phyloP scores from a whole-genome alignment of 2,888 invertebrate genomes.

The Chloroclysta siterata region DNA sequence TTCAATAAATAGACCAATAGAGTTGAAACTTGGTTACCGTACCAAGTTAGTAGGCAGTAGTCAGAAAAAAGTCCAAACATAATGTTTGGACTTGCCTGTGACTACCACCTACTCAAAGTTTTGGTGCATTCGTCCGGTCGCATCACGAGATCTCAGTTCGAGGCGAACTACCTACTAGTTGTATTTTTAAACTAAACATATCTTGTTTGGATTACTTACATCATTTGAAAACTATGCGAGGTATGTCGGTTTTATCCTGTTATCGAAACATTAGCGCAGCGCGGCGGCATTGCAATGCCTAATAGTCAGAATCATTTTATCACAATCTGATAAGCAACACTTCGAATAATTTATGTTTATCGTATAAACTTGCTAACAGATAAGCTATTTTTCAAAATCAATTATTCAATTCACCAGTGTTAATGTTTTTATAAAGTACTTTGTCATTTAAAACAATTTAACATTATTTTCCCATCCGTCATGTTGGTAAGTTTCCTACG shows the following conservation, averaged over 20 bases:
- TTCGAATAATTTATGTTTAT: slow-evolving; percentile 5
- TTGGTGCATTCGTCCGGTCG: no score
- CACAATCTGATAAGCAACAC: slow-evolving; percentile 16
- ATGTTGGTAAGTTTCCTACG: background rate
- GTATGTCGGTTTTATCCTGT: background rate
- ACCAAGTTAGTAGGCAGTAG: no score
- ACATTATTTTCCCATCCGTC: background rate
- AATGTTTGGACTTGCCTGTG: no score
- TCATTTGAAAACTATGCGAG: slow-evolving; percentile 3
- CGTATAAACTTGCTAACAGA: background rate
- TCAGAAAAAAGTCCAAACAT: no score
- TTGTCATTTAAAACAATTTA: background rate
- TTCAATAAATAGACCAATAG: no score
- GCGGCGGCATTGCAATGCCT: background rate
- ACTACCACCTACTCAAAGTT: no score
- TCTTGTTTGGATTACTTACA: background rate
- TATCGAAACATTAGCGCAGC: background rate
- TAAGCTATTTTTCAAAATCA: slow-evolving; percentile 1
- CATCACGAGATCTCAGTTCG: no score
- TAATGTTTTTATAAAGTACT: background rate
- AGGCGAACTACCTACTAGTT: no score
- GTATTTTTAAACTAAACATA: background rate
- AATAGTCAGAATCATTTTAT: slow-evolving; percentile 10
- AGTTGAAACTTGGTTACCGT: no score
- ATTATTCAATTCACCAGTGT: background rate